Evolutionary conservation across 2,797 vertebrate species (phyloP).

Genomic region (Phrynocephalus forsythii): DNA sequence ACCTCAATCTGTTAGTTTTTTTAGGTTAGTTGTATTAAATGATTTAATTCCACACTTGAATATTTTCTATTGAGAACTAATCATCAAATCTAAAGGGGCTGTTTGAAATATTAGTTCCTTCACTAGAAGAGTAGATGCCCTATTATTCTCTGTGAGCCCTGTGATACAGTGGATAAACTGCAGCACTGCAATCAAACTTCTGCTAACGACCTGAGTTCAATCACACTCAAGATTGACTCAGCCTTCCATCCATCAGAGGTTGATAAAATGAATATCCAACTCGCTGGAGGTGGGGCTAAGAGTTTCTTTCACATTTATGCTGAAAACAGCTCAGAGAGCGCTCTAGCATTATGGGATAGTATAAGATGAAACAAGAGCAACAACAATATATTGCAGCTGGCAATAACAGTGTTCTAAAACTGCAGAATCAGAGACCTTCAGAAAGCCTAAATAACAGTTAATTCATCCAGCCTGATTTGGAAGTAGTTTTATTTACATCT

Average conservation of each 20-base stretch:
- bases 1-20: slow-evolving; percentile 20
- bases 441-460: background rate
- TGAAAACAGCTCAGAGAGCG: no score
- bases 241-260: no score
- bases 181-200: no score
- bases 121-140: slow-evolving; percentile 22
- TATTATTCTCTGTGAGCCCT: background rate
- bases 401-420: background rate
- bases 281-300: no score
- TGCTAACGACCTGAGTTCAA: no score
- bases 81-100: background rate
- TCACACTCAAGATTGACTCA: no score
- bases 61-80: slow-evolving; percentile 5
- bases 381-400: background rate
- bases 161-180: no score
- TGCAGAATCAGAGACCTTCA: background rate
- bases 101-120: background rate
- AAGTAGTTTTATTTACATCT: no score
- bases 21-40: slow-evolving; percentile 1
- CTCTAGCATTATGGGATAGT: no score
- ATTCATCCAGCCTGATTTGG: background rate
- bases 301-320: no score
- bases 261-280: no score
- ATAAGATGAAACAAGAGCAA: no score
- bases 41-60: slow-evolving; percentile 12